Percentiles rank a stretch among this genome's conserved stretches.
Conservation (phyloP, 2,797 vertebrate species). For the Pristis pectinata region DNA sequence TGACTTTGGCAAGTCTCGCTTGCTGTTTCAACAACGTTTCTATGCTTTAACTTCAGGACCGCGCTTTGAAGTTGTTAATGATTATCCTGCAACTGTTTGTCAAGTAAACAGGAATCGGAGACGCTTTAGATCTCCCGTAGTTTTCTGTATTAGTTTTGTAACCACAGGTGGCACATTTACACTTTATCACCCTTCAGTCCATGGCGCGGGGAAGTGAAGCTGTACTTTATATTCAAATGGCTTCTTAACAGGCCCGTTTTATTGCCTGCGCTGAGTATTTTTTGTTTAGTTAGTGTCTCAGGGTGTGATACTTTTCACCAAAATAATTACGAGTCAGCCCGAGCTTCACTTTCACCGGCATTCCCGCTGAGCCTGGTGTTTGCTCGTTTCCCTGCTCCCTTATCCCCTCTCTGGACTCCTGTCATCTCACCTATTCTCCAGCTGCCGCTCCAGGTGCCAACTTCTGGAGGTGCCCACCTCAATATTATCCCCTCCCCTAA, state of each 20-base stretch:
- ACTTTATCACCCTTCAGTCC: not conserved
- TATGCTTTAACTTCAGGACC: not conserved
- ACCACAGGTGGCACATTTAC: not conserved
- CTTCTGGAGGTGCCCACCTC: not conserved
- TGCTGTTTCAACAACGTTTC: not conserved
- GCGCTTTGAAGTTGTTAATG: constrained; percentile 10
- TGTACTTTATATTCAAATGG: not conserved
- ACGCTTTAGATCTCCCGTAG: not conserved
- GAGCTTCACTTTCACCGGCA: not conserved
- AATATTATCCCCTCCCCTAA: too few species aligned
- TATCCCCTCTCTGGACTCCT: not conserved
- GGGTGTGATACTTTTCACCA: not conserved
- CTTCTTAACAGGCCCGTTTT: not conserved
- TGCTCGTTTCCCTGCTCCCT: not conserved
- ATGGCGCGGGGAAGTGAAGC: not conserved
- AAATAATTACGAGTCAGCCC: not conserved
- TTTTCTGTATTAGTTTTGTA: not conserved
- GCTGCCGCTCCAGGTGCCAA: not conserved
- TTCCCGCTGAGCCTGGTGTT: not conserved
- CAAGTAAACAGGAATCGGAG: not conserved
- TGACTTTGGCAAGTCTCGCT: not conserved
- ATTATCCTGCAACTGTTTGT: constrained; percentile 7
- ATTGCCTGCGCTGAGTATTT: not conserved
- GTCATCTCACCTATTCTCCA: not conserved
- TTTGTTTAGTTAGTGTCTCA: not conserved